Conservation (phyloP, 2,113 vertebrate species). For the Sapajus apella region DNA sequence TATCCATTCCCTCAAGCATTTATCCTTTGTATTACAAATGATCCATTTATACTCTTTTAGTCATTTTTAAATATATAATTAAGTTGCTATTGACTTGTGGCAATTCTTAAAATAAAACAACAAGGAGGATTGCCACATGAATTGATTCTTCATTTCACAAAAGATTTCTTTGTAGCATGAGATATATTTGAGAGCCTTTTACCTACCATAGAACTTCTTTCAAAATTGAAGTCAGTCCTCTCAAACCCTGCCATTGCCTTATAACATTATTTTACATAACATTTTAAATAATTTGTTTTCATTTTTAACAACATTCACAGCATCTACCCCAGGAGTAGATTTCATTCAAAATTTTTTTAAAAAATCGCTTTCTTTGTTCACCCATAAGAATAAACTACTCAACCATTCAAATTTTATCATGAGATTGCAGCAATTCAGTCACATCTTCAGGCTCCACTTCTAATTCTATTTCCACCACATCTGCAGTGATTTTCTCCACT, state of each 20-base stretch:
- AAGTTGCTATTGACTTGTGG: too few relatives aligned
- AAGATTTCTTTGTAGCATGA: not conserved
- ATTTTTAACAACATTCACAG: not conserved
- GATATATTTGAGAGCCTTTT: not conserved
- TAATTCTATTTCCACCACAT: not conserved
- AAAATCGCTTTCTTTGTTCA: not conserved
- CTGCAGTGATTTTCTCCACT: not conserved
- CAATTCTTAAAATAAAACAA: not conserved
- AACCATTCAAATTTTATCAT: not conserved
- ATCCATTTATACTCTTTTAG: too few relatives aligned
- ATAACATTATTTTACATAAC: not conserved
- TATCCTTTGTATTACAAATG: too few relatives aligned
- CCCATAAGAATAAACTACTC: not conserved
- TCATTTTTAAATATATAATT: too few relatives aligned
- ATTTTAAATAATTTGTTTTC: not conserved
- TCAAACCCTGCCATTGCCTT: not conserved
- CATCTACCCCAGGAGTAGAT: not conserved
- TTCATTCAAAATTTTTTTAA: not conserved
- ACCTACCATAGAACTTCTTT: not conserved
- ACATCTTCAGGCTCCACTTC: not conserved
- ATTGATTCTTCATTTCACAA: not conserved
- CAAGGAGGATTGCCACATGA: not conserved
- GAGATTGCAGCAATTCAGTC: not conserved
- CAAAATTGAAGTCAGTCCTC: not conserved
- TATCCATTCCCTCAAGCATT: too few relatives aligned